Conservation (phyloP, 2,888 invertebrate species). For the Imbricaverruca yamaguchii region DNA sequence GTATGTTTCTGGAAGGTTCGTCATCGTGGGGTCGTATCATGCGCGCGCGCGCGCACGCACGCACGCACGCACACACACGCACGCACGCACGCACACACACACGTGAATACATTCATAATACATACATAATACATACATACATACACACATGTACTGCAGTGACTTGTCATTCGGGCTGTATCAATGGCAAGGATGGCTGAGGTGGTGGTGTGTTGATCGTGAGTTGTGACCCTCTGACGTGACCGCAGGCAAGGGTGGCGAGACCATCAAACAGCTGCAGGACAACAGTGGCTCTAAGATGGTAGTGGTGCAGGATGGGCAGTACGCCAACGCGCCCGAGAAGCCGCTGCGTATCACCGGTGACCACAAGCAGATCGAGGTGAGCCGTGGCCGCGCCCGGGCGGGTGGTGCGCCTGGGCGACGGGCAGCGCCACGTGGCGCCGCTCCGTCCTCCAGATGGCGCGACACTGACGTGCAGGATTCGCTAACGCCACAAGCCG, state of each 20-base stretch:
- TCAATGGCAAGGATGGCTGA: too few relatives aligned
- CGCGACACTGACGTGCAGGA: neutral
- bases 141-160: too few relatives aligned
- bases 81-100: too few relatives aligned
- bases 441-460: neutral
- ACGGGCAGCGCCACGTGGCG: too few relatives aligned
- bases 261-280: constrained; percentile 90
- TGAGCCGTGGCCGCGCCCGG: constrained; percentile 41
- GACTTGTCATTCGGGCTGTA: too few relatives aligned
- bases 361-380: constrained; percentile 63
- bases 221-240: neutral
- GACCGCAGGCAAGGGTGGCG: constrained; percentile 69
- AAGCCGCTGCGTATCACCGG: constrained; percentile 93
- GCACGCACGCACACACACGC: too few relatives aligned
- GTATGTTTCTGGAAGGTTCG: too few relatives aligned
- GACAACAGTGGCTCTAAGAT: constrained; percentile 96
- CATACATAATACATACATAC: too few relatives aligned
- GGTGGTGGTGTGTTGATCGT: too few relatives aligned
- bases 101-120: too few relatives aligned
- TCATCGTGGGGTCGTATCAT: too few relatives aligned
- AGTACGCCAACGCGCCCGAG: constrained; percentile 52
- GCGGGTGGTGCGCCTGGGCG: neutral
- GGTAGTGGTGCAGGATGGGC: constrained; percentile 94
- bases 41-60: too few relatives aligned
- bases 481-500: constrained; percentile 18